phyloP scores from a whole-genome alignment of 2,113 vertebrate genomes.

The Callithrix jacchus region DNA sequence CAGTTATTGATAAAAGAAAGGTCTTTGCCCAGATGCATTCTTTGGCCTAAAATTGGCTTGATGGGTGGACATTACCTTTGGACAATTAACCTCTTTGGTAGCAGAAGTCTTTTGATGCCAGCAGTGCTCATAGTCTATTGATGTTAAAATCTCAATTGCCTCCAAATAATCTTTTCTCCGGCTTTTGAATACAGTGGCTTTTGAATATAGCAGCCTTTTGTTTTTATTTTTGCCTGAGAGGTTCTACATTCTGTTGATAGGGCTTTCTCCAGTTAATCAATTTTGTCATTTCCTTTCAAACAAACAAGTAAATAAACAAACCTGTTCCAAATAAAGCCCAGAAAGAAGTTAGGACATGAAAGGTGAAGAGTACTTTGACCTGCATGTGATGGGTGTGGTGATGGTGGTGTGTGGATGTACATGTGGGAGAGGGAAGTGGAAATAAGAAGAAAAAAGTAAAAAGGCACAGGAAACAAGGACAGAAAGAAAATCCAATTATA shows the following conservation, averaged over 20 bases:
- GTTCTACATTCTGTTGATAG: not conserved
- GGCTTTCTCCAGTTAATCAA: not conserved
- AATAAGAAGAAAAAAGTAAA: not conserved
- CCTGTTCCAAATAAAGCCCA: not conserved
- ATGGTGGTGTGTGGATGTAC: not conserved
- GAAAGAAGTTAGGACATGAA: not conserved
- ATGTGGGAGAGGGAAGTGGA: not conserved
- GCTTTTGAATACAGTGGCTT: not conserved
- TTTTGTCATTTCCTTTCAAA: not conserved
- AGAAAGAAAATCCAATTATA: not conserved
- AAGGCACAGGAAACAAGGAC: not conserved
- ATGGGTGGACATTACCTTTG: conserved; percentile 8
- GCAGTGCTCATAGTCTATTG: not conserved
- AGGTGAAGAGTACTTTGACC: not conserved
- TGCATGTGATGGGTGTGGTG: not conserved
- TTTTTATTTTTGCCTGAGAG: conserved; percentile 13
- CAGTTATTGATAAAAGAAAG: conserved; percentile 55
- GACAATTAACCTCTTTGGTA: conserved; percentile 39
- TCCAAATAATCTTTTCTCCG: conserved; percentile 14
- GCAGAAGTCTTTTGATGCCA: conserved; percentile 22
- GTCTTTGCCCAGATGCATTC: conserved; percentile 47
- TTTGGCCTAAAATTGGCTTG: conserved; percentile 51
- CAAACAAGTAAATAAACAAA: not conserved
- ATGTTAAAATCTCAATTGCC: not conserved
- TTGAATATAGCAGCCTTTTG: not conserved